Base-by-base conservation (phyloP, 1,140 invertebrate species). In the Danaus plexippus region DNA sequence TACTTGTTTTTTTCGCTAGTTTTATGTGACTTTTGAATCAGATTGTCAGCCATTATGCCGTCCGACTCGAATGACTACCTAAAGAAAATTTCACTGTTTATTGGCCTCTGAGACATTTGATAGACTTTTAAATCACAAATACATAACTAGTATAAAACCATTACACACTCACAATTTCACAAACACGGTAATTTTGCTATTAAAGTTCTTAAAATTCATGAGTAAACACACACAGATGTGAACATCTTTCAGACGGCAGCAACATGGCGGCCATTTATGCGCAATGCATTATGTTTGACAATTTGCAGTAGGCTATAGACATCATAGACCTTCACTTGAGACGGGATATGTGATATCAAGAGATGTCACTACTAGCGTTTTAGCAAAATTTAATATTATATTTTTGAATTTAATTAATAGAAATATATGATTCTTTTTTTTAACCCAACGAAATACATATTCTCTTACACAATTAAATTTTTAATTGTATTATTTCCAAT, bases 11-110 rank as follows among this genome's bases (percentile, higher is more conserved):
- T 88, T 79, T 88, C 86, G 81, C 80, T 88, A 87, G 77, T 86
- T 88, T 88, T 88, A 88, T 87, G 86, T 87, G 86, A 86, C 86
- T 88, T 88, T 88, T 88, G 86, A 85, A 85, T 87, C 75, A 88
- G 82, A 88, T 87, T 88, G 86, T 88, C 86, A 87, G 86, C 86
- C 86, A 88, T 88, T 87, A 88, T 85, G 86, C 86, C 85, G 86
- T 87, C 85, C 83, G 78, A 87, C 85, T 84, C 77, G 82, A 87
- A 87, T 85, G 83, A 88, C 83, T 86, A 87, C 79, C 86, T 87
- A 87, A 86, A 85, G 84, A 86, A 88, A 85, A 86, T 83, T 86
- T 86, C 86, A 86, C 86, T 84, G 82, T 87, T 83, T 85, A 84
- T 87, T 80, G 78, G 80, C 77, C 80, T 80, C 84, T 79, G 77